Evolutionary conservation across 2,113 vertebrate genomes (phyloP).

Genomic region (Empidonax traillii): DNA sequence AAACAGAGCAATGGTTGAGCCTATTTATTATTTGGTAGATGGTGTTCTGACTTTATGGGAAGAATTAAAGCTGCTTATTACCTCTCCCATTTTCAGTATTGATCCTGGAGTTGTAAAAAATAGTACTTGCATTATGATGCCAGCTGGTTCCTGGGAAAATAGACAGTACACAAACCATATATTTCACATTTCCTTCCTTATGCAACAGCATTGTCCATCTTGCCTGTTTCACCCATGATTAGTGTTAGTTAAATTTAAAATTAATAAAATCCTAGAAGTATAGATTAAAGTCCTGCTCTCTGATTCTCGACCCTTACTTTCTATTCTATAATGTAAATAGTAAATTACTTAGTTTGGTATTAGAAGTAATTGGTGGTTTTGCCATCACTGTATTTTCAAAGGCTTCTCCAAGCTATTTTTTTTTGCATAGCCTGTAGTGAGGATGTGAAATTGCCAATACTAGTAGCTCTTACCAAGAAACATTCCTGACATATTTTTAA

Average conservation of each 20-base stretch:
- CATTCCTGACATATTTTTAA: background rate
- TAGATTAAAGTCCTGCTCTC: background rate
- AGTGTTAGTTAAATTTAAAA: background rate
- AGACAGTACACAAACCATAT: background rate
- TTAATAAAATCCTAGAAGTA: background rate
- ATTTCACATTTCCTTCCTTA: background rate
- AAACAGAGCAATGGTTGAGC: background rate
- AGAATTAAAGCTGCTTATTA: constrained; percentile 60
- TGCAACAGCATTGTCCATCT: background rate
- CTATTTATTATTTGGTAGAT: constrained; percentile 44
- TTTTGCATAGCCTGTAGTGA: background rate
- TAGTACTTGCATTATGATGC: constrained; percentile 1
- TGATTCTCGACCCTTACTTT: background rate
- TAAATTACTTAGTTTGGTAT: background rate
- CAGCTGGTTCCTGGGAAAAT: background rate
- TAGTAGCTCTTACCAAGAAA: background rate
- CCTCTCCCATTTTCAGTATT: constrained; percentile 58
- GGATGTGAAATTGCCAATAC: background rate
- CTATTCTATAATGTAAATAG: background rate
- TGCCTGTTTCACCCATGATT: background rate
- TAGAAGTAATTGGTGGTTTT: background rate
- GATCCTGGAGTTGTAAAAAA: constrained; percentile 23
- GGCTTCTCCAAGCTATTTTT: background rate
- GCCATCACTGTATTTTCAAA: background rate
- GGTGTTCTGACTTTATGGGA: constrained; percentile 19